Evolutionary conservation across 1,140 invertebrate genomes (phyloP), one percentile per base, ranked within the genome.

Genomic region (Andrena cerasifolii): DNA sequence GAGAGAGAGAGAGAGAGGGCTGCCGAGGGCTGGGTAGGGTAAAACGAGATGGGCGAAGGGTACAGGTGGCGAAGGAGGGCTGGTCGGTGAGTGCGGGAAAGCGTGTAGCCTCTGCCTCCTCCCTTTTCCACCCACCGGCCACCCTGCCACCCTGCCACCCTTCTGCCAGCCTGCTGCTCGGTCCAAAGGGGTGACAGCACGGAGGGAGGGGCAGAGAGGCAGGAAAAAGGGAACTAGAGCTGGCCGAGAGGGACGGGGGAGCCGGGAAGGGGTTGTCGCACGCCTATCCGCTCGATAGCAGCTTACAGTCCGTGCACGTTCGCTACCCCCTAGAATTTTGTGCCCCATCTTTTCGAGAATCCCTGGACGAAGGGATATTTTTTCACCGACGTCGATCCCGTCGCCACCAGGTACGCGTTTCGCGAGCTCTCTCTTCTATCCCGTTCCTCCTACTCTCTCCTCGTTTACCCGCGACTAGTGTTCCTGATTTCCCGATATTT

Each of bases 231-330:
- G 88, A 87, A 75, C 80, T 80, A 85, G 82, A 71, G 84, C 81
- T 77, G 85, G 75, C 83, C 78, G 83, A 87, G 80, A 80, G 79
- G 79, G 83, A 70, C 70, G 86, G 84, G 83, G 79, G 80, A 73
- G 72, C 71, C 79, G 83, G 71, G 85, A 80, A 84, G 85, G 82
- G 89, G 82, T 87, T 90, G 90, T 90, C 89, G 87, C 87, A 87
- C 89, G 89, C 89, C 89, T 91, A 91, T 89, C 87, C 90, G 90
- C 91, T 92, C 91, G 89, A 92, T 92, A 92, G 89, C 90, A 85
- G 90, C 90, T 92, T 91, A 90, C 89, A 90, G 86, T 89, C 90
- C 87, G 83, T 89, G 87, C 89, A 89, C 88, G 87, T 89, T 90
- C 87, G 65, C 88, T 84, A 68, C 79, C 85, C 86, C 85, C 82